Conservation (phyloP, 2,797 vertebrate species). For the Simalia tracyae region DNA sequence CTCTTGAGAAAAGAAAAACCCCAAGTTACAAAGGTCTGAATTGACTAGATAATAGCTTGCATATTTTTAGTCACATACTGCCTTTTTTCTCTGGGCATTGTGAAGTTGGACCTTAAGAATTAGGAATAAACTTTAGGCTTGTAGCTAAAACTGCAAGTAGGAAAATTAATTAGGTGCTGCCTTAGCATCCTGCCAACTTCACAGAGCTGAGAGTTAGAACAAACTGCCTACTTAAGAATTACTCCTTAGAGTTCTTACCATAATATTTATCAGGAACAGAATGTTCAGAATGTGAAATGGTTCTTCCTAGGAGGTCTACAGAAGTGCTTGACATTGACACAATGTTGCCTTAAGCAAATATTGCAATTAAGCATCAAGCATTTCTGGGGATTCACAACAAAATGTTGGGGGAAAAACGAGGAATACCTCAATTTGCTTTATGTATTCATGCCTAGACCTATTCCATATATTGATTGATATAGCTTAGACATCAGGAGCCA, state of each 20-base stretch:
- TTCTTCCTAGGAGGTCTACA: not conserved
- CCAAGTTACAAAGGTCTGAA: not conserved
- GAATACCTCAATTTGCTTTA: not conserved
- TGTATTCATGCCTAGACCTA: not conserved
- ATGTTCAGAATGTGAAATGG: slow-evolving; percentile 22
- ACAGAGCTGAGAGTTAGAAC: not conserved
- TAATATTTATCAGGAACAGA: not conserved
- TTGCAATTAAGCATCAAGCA: not conserved
- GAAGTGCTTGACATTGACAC: not conserved
- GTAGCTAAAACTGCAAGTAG: not conserved
- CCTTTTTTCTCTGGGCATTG: not conserved
- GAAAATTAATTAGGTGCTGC: not conserved
- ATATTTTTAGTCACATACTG: slow-evolving; percentile 4
- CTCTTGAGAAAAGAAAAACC: not conserved
- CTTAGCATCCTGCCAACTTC: not conserved
- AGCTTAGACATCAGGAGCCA: no score
- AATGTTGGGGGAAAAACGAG: no score
- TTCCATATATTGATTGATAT: not conserved
- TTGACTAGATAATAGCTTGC: not conserved
- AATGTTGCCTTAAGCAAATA: not conserved
- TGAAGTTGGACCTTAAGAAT: not conserved
- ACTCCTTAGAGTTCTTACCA: not conserved
- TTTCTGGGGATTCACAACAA: not conserved
- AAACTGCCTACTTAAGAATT: not conserved
- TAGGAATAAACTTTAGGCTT: not conserved